Base-by-base conservation (phyloP, 2,113 vertebrate species). In the Dissostichus mawsoni region DNA sequence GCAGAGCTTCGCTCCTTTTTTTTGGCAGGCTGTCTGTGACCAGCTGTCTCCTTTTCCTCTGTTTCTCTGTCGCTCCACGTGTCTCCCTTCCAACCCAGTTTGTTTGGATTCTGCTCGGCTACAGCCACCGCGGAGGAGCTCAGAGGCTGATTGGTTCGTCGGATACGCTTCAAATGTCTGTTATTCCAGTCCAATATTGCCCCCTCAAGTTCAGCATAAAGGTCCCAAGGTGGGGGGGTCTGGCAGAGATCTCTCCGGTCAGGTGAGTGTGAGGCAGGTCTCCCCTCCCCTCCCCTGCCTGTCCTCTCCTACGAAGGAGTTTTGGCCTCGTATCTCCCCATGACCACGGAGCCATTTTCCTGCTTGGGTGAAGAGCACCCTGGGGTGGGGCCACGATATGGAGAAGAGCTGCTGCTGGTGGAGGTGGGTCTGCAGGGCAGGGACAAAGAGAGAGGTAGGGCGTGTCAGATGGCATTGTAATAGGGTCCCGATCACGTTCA, bases 281-380 rank as follows among this genome's bases (percentile, higher is more conserved):
- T 69, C 52, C 18, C 74, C 51, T 69, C 76, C 69, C 29, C 57
- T 25, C 57, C 55, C 73, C 61, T 20, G 36, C 48, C 55, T 5
- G 29, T 62, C 53, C 29, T 17, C 64, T 73, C 88, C 95, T 97
- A 98, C 3, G 96, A 96, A 0, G 95, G 96, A 1, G 96, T 88
- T 78, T 98, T 98, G 1, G 95, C 5, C 82, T 98, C 97, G 0
- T 82, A 82, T 64, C 95, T 61, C 23, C 93, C 80, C 13, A 88
- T 92, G 0, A 93, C 80, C 0, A 94, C 56, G 5, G 95, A 65
- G 7, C 96, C 97, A 0, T 98, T 97, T 48, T 98, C 97, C 82
- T 96, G 96, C 87, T 96, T 97, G 0, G 98, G 97, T 7, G 98
- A 97, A 83, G 95, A 91, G 33, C 92, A 93, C 82, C 95, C 93